Evolutionary conservation across 2,888 invertebrate species (phyloP).

Genomic region (Drosophila fulvimacula): DNA sequence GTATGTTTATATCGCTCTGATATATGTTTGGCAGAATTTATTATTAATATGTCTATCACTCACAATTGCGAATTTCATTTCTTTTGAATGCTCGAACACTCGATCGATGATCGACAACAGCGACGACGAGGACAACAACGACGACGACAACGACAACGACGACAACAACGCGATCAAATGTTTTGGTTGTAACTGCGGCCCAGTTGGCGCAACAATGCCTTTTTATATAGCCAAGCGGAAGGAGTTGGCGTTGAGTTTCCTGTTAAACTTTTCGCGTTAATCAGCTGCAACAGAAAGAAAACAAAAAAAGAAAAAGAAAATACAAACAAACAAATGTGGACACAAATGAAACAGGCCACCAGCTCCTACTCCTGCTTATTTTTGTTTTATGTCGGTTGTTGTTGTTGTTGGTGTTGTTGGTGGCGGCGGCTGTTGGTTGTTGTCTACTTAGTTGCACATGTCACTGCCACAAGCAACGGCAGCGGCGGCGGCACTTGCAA

Average conservation of each 20-base stretch:
- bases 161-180: slow-evolving; percentile 67
- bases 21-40: neutral
- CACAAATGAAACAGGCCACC: slow-evolving; percentile 41
- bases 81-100: slow-evolving; percentile 30
- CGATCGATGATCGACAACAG: slow-evolving; percentile 36
- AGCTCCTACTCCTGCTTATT: slow-evolving; percentile 27
- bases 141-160: slow-evolving; percentile 22
- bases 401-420: slow-evolving; percentile 9
- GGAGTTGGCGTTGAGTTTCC: slow-evolving; percentile 71
- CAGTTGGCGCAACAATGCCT: slow-evolving; percentile 63
- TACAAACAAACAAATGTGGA: slow-evolving; percentile 39
- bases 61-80: slow-evolving; percentile 70
- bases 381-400: slow-evolving; percentile 26
- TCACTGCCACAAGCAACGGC: slow-evolving; percentile 18
- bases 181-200: slow-evolving; percentile 63
- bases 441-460: slow-evolving; percentile 15
- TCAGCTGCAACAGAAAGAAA: slow-evolving; percentile 53
- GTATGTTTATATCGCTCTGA: no score
- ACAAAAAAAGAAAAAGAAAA: slow-evolving; percentile 44
- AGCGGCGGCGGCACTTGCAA: slow-evolving; percentile 22
- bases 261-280: slow-evolving; percentile 64
- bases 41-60: slow-evolving; percentile 42
- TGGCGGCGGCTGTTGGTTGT: slow-evolving; percentile 24
- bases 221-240: slow-evolving; percentile 79
- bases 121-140: slow-evolving; percentile 18